Conservation (phyloP, 2,797 vertebrate genomes). For the Gymnothorax reevesii region DNA sequence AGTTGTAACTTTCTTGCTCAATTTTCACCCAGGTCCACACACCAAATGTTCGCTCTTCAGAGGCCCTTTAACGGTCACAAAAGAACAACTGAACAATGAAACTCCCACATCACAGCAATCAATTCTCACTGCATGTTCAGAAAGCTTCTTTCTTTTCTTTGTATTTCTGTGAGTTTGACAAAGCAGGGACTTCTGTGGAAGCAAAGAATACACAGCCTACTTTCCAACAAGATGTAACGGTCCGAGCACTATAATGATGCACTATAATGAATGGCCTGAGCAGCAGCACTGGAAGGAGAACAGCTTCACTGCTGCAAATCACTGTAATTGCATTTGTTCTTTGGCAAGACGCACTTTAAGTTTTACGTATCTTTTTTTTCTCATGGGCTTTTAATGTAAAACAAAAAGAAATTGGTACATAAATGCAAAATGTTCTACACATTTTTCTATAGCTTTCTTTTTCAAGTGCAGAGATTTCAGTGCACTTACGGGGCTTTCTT, state of each 20-base stretch:
- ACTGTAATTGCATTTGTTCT: background rate
- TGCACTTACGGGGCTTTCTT: background rate
- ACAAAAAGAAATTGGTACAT: background rate
- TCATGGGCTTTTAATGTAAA: background rate
- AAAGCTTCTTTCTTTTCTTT: conserved; percentile 5
- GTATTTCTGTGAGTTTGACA: conserved; percentile 18
- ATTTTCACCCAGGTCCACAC: background rate
- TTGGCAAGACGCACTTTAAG: background rate
- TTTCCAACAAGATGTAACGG: conserved; percentile 12
- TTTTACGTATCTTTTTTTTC: background rate
- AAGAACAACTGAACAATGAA: conserved; percentile 15
- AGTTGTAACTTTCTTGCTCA: background rate
- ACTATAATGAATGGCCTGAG: too few species aligned
- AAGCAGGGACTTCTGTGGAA: conserved; percentile 21
- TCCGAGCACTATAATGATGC: background rate
- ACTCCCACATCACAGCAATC: conserved; percentile 24
- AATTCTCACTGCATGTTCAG: background rate
- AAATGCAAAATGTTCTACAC: background rate
- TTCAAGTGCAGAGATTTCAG: background rate
- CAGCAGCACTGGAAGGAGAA: background rate
- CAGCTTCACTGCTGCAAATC: background rate
- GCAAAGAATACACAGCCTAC: conserved; percentile 10
- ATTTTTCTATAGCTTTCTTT: background rate
- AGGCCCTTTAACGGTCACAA: conserved; percentile 7
- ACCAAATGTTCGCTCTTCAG: background rate